A percentile compares a stretch with the other conserved stretches of the same genome.
Evolutionary conservation across 2,797 vertebrate genomes (phyloP).

Genomic region (Artibeus lituratus): DNA sequence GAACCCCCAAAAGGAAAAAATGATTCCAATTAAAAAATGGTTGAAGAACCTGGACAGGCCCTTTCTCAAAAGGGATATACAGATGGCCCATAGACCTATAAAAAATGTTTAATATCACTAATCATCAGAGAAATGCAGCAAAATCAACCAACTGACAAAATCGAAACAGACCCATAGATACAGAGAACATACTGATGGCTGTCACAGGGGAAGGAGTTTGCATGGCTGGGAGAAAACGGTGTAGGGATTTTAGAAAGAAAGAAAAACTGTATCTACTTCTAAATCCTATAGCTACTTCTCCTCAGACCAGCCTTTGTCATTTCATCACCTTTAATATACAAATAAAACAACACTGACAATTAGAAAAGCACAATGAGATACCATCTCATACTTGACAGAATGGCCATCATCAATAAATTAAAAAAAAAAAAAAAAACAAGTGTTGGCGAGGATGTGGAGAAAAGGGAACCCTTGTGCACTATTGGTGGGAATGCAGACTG

Average conservation of each 20-base stretch:
- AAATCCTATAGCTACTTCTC: no score
- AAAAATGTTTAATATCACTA: background rate
- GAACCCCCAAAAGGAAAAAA: background rate
- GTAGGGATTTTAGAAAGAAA: background rate
- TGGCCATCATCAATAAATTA: background rate
- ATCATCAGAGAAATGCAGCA: background rate
- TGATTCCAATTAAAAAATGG: background rate
- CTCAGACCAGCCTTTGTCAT: no score
- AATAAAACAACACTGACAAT: background rate
- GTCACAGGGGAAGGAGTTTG: background rate
- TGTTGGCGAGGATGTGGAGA: background rate
- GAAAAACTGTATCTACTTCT: no score
- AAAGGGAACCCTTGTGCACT: background rate
- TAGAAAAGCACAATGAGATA: background rate
- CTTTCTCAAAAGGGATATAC: background rate
- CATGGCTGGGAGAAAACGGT: background rate
- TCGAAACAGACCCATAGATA: background rate
- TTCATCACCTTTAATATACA: no score
- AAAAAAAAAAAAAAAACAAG: no score
- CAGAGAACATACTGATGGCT: background rate
- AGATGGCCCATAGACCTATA: background rate
- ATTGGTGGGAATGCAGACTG: background rate
- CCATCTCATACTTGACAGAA: background rate
- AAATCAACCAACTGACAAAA: background rate
- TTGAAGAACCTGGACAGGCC: background rate